Percentiles rank a stretch among this genome's conserved stretches.
Evolutionary conservation across 2,888 invertebrate species (phyloP).

Genomic region (Himalopsyche kuldschensis): DNA sequence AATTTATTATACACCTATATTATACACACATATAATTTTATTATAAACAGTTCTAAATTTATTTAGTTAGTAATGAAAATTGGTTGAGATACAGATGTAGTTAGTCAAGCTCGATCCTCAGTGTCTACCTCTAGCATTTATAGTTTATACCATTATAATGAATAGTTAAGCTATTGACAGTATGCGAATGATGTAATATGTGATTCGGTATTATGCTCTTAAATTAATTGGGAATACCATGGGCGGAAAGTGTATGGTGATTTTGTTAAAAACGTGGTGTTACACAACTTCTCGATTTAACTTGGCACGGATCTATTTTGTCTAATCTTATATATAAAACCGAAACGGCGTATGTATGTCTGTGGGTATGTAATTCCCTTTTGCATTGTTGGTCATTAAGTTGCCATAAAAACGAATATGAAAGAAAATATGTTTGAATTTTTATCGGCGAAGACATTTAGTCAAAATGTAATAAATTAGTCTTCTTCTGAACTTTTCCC

Average conservation of each 20-base stretch:
- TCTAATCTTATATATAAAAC: too few relatives aligned
- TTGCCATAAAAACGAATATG: too few relatives aligned
- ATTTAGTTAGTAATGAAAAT: not conserved
- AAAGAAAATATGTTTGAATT: too few relatives aligned
- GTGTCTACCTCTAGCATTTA: not conserved
- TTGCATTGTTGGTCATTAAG: too few relatives aligned
- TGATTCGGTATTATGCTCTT: not conserved
- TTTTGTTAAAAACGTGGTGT: not conserved
- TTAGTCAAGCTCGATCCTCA: not conserved
- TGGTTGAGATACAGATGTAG: slow-evolving; percentile 1
- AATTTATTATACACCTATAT: too few relatives aligned
- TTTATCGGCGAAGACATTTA: too few relatives aligned
- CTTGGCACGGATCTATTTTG: not conserved
- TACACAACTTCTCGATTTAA: not conserved
- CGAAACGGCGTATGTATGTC: too few relatives aligned
- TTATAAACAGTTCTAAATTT: too few relatives aligned
- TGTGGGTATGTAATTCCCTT: too few relatives aligned
- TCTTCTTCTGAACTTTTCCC: too few relatives aligned
- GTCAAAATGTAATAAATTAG: too few relatives aligned
- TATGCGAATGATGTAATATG: not conserved
- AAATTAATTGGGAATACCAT: not conserved
- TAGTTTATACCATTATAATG: not conserved
- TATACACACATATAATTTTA: too few relatives aligned
- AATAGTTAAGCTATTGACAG: not conserved
- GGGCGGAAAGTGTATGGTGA: not conserved